These are phyloP conservation scores for Pocillopora grandis DNA, from an alignment of 92 coral and sea anemone species.

Conservation along the genomic window DNA sequence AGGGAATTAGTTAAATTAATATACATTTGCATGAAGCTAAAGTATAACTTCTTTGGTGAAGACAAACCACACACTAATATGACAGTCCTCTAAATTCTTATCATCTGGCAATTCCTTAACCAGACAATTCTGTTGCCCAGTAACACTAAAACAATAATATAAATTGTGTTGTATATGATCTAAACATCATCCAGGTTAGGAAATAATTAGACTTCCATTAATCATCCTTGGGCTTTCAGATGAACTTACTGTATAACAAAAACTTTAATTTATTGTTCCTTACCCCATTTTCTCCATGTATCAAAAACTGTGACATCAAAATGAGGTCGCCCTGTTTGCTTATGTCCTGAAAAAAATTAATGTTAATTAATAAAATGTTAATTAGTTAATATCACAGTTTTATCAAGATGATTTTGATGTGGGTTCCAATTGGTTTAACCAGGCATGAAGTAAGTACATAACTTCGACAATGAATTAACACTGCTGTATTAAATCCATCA, in stretches of 20 bases:
- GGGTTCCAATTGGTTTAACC: too few relatives aligned
- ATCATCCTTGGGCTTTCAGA: neutral
- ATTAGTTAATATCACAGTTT: too few relatives aligned
- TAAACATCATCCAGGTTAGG: too few relatives aligned
- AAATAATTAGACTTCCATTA: too few relatives aligned
- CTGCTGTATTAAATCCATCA: too few relatives aligned
- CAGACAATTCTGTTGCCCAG: neutral
- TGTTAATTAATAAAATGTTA: neutral
- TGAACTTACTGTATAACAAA: neutral
- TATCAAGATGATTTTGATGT: too few relatives aligned
- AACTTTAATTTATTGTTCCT: neutral
- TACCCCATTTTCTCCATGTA: constrained; percentile 96
- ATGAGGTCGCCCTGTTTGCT: constrained; percentile 85
- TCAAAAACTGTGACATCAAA: constrained; percentile 89
- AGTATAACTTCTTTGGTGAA: neutral
- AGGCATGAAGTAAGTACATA: too few relatives aligned
- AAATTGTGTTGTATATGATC: neutral
- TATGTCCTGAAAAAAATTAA: constrained; percentile 70
- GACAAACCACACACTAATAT: neutral
- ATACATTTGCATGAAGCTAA: too few relatives aligned
- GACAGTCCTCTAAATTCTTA: neutral
- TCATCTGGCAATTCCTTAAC: neutral
- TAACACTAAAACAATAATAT: neutral
- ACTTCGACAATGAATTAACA: too few relatives aligned
- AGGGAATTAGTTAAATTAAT: too few relatives aligned